Evolutionary conservation across 1,140 invertebrate genomes (phyloP).

Genomic region (Drosophila serrata): DNA sequence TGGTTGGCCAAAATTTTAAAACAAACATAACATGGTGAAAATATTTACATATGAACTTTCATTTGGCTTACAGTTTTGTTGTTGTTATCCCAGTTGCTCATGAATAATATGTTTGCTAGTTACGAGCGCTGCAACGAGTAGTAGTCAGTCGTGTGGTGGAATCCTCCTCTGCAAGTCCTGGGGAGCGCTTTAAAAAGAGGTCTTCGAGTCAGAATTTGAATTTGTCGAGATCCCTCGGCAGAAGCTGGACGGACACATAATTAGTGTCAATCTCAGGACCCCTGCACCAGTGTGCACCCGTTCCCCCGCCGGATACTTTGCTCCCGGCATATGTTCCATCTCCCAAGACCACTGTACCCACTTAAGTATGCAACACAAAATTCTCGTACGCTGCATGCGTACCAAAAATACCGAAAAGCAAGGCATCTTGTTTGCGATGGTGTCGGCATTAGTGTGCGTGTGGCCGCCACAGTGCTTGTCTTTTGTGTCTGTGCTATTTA

Average conservation of each 20-base stretch:
- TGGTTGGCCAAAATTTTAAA: conserved; percentile 57
- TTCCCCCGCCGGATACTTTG: background rate
- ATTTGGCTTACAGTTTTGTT: conserved; percentile 52
- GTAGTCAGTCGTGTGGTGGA: background rate
- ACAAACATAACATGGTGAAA: conserved; percentile 69
- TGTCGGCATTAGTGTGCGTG: conserved; percentile 12
- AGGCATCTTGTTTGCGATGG: conserved; percentile 40
- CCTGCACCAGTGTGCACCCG: background rate
- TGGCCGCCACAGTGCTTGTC: conserved; percentile 26
- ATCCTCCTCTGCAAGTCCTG: background rate
- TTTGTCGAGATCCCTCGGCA: background rate
- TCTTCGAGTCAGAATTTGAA: conserved; percentile 3
- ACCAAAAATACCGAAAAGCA: conserved; percentile 62
- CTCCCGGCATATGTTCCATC: conserved; percentile 30
- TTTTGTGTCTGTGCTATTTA: conserved; percentile 64
- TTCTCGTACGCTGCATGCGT: conserved; percentile 68
- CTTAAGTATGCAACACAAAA: conserved; percentile 80
- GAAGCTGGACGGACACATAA: conserved; percentile 43
- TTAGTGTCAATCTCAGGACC: conserved; percentile 46
- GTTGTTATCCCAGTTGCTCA: conserved; percentile 41
- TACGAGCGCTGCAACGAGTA: conserved; percentile 14
- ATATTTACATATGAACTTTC: conserved; percentile 79
- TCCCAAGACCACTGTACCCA: conserved; percentile 45
- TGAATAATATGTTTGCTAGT: conserved; percentile 54
- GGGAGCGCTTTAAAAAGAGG: background rate